A percentile compares a stretch with the other conserved stretches of the same genome.
Evolutionary conservation across 2,888 invertebrate species (phyloP).

Genomic region (Ectemnius cavifrons): DNA sequence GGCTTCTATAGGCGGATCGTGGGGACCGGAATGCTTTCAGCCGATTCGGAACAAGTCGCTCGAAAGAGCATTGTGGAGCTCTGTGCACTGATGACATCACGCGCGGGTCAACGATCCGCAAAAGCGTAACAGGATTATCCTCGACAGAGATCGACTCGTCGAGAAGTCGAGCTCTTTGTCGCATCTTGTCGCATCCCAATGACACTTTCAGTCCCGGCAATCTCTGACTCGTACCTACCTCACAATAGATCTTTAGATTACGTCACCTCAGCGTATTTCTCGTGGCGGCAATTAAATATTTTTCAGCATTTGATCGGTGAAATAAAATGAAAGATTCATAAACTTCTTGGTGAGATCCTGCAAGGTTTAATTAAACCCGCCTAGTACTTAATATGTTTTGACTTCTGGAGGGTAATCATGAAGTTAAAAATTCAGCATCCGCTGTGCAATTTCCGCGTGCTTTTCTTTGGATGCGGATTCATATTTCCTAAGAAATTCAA

Average conservation of each 20-base stretch:
- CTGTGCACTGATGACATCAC: constrained; percentile 62
- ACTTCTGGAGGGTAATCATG: too few relatives aligned
- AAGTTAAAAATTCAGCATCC: too few relatives aligned
- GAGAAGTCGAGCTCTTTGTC: constrained; percentile 49
- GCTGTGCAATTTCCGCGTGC: too few relatives aligned
- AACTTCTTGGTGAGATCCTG: too few relatives aligned
- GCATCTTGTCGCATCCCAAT: constrained; percentile 40
- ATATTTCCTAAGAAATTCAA: too few relatives aligned
- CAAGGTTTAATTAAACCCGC: too few relatives aligned
- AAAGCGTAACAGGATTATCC: constrained; percentile 70
- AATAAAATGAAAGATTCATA: too few relatives aligned
- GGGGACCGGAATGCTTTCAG: constrained; percentile 28
- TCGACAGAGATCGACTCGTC: constrained; percentile 21
- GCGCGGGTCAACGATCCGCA: constrained; percentile 63
- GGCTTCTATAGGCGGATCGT: constrained; percentile 27
- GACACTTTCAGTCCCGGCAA: constrained; percentile 22
- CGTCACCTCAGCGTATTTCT: not conserved
- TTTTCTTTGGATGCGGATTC: too few relatives aligned
- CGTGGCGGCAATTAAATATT: too few relatives aligned
- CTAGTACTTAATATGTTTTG: too few relatives aligned
- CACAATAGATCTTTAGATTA: constrained; percentile 41
- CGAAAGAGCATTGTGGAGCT: constrained; percentile 24
- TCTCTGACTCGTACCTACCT: not conserved
- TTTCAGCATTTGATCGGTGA: too few relatives aligned
- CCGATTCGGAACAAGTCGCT: constrained; percentile 42